phyloP scores from a whole-genome alignment of 2,113 vertebrate species.

The Ctenomys sociabilis region DNA sequence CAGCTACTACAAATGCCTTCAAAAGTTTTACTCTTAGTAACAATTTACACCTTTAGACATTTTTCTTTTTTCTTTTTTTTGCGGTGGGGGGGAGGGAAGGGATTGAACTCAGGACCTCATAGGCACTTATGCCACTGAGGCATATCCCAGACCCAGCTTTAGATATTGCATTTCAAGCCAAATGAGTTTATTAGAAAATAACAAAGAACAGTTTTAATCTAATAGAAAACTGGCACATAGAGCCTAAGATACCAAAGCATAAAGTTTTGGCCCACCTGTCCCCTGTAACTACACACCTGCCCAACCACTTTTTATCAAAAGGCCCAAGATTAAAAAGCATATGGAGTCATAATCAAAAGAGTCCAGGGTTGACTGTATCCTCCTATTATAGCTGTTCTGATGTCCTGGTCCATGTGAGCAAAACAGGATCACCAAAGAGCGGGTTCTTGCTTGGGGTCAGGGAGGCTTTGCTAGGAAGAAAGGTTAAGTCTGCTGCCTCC shows the following conservation, averaged over 20 bases:
- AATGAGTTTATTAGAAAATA: neutral
- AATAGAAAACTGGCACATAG: neutral
- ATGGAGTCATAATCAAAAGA: neutral
- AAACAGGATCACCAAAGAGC: neutral
- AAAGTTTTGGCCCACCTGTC: neutral
- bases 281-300: neutral
- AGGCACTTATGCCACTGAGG: too few relatives aligned
- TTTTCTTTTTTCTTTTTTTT: neutral
- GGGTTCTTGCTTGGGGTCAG: neutral
- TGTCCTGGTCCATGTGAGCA: neutral
- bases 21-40: neutral
- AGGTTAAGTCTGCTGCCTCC: neutral
- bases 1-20: neutral
- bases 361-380: neutral
- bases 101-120: too few relatives aligned
- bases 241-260: neutral
- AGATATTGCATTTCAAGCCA: neutral
- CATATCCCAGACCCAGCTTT: neutral
- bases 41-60: neutral
- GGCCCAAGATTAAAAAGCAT: neutral
- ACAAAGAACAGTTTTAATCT: neutral
- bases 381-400: neutral
- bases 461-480: neutral
- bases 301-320: neutral
- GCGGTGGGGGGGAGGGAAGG: too few relatives aligned